Evolutionary conservation across 2,888 invertebrate species (phyloP), one percentile per base, ranked within the genome.

Genomic region (Xestia c-nigrum): DNA sequence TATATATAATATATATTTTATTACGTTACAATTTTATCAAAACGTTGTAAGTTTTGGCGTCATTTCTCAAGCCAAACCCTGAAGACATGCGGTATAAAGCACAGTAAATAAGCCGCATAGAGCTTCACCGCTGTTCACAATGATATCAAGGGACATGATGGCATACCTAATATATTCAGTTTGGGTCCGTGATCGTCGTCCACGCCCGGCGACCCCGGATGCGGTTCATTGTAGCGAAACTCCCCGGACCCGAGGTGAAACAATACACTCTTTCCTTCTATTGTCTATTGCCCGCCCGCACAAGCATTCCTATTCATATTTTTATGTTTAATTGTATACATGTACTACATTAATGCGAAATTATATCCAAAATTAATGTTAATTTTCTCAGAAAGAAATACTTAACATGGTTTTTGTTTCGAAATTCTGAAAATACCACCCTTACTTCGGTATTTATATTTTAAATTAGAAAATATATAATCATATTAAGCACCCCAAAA

Each of bases 191-290:
- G 76, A 88, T 90, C 80, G 88, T 81, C 82, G 83, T 88, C 91
- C 91, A 90, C 92, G 90, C 88, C 92, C 92, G 85, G 85, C 83
- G 92, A 91, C 93, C 91, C 95, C 96, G 96, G 96, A 96, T 94
- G 96, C 95, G 90, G 92, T 90, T 94, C 96, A 96, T 96, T 96
- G 95, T 96, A 96, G 96, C 96, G 96, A 96, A 96, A 96, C 96
- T 95, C 95, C 96, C 95, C 94, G 94, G 90, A 92, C 90, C 94
- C 95, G 94, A 94, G 94, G 91, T 94, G 92, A 95, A 95, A 96
- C 96, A 96, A 96, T 96, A 93, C 93, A 94, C 94, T 94, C 95
- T 94, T 95, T 96, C 95, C 96, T 96, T 93, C 92, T 91, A 95
- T 96, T 96, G 96, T 96, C 93, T 93, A 90, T 85, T 83, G 77